These are phyloP conservation scores for Drosophila melanica DNA, from an alignment of 1,140 invertebrate species.

Conservation along the genomic window DNA sequence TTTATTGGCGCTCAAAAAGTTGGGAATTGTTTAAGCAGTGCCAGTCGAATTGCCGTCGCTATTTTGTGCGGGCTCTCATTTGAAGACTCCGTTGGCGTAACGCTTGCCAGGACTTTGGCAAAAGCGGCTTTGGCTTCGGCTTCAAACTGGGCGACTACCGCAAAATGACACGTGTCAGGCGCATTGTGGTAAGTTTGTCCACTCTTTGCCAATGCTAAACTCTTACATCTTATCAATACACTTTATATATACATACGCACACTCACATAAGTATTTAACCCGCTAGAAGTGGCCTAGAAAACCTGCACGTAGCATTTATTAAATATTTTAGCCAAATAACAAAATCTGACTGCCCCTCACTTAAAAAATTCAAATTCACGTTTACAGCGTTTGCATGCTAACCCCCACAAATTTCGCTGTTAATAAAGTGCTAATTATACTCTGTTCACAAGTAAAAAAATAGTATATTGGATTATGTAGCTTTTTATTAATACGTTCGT, in stretches of 20 bases:
- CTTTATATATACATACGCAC: slow-evolving; percentile 8
- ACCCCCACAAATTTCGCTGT: slow-evolving; percentile 15
- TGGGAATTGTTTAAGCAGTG: slow-evolving; percentile 13
- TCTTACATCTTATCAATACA: slow-evolving; percentile 11
- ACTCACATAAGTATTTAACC: slow-evolving; percentile 17
- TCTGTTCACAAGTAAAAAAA: neutral
- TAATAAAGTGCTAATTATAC: slow-evolving; percentile 64
- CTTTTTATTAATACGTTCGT: too few relatives aligned
- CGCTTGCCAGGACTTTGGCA: neutral
- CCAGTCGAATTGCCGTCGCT: slow-evolving; percentile 42
- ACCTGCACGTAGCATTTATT: slow-evolving; percentile 29
- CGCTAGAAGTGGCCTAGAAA: slow-evolving; percentile 3
- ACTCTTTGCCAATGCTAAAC: neutral
- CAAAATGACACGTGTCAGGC: slow-evolving; percentile 81
- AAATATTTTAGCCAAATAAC: slow-evolving; percentile 18
- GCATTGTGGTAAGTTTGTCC: slow-evolving; percentile 71
- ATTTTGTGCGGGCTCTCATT: neutral
- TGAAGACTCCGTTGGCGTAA: neutral
- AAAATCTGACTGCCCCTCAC: neutral
- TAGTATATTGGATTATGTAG: neutral
- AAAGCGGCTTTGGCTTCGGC: slow-evolving; percentile 35
- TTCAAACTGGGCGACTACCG: slow-evolving; percentile 75
- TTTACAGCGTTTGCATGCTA: slow-evolving; percentile 73
- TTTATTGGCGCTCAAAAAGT: neutral
- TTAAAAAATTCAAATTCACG: slow-evolving; percentile 51